Evolutionary conservation across 2,113 vertebrate genomes (phyloP).

Genomic region (Morone saxatilis): DNA sequence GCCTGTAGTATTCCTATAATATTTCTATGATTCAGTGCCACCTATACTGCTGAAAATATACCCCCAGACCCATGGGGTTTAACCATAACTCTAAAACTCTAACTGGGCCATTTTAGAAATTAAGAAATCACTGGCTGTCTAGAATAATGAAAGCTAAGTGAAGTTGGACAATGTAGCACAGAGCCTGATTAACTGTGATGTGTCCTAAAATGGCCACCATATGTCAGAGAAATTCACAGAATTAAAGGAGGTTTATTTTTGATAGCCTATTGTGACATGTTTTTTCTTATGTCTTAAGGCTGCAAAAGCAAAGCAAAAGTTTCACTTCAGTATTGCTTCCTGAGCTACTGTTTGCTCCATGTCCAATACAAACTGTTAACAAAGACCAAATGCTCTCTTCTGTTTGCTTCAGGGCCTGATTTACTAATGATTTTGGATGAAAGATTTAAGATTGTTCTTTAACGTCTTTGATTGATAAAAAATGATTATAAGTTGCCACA

Average conservation of each 20-base stretch:
- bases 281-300: neutral
- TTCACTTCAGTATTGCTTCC: neutral
- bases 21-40: too few relatives aligned
- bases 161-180: neutral
- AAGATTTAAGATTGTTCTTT: neutral
- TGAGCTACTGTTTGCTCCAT: neutral
- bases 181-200: neutral
- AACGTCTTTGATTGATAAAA: neutral
- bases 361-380: neutral
- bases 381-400: neutral
- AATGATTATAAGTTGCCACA: neutral
- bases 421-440: neutral
- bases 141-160: neutral
- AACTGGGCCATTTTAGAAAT: too few relatives aligned
- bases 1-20: too few relatives aligned
- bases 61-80: too few relatives aligned
- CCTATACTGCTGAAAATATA: too few relatives aligned
- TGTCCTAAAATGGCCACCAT: neutral
- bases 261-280: neutral
- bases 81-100: too few relatives aligned
- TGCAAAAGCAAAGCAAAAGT: neutral
- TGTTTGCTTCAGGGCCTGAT: neutral
- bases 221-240: neutral
- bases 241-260: neutral
- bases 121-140: too few relatives aligned